A percentile compares a stretch with the other conserved stretches of the same genome.
phyloP scores from a whole-genome alignment of 2,113 vertebrate species.

The Scortum barcoo region DNA sequence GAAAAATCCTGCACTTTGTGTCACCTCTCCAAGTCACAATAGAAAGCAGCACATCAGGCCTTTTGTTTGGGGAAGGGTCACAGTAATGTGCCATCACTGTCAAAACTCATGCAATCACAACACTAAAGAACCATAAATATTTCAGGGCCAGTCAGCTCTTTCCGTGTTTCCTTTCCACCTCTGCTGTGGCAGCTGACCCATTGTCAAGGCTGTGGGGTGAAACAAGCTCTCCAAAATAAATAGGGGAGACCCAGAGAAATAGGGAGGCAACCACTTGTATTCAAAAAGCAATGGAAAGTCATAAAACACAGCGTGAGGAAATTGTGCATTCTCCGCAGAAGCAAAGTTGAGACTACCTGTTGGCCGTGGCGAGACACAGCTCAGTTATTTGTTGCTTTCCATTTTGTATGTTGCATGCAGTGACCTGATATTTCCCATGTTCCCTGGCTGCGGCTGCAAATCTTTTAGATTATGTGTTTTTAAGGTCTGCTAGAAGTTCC shows the following conservation, averaged over 20 bases:
- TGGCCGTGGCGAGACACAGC: background rate
- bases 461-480: constrained; percentile 69
- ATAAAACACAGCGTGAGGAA: constrained; percentile 46
- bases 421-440: constrained; percentile 34
- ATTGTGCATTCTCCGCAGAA: constrained; percentile 9
- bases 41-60: constrained; percentile 31
- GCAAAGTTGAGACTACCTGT: constrained; percentile 24
- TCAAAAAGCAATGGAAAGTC: constrained; percentile 43
- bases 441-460: constrained; percentile 43
- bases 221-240: constrained; percentile 60
- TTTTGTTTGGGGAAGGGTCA: constrained; percentile 59
- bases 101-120: constrained; percentile 69
- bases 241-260: constrained; percentile 38
- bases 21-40: constrained; percentile 43
- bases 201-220: constrained; percentile 54
- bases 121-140: constrained; percentile 70
- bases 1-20: constrained; percentile 36
- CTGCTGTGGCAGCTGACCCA: constrained; percentile 50
- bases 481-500: constrained; percentile 55
- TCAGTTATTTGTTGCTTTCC: constrained; percentile 48
- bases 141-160: constrained; percentile 61
- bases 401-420: constrained; percentile 31
- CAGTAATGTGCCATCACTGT: constrained; percentile 61
- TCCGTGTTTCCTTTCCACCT: constrained; percentile 50
- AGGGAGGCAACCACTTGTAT: constrained; percentile 24